phyloP scores from a whole-genome alignment of 2,888 invertebrate species.

The Lithophane semibrunnea region DNA sequence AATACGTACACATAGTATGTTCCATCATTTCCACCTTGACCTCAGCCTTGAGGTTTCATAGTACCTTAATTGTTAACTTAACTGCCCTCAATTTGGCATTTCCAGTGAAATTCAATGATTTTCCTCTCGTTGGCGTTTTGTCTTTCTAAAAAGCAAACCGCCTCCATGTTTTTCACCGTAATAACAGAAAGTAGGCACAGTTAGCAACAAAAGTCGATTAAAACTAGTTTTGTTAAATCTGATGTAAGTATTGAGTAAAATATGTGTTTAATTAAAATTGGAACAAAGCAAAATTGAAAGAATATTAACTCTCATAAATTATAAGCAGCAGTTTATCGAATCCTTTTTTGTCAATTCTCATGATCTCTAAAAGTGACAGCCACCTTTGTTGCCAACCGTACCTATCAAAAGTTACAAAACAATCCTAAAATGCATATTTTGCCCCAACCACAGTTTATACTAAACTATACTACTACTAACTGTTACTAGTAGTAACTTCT shows the following conservation, averaged over 20 bases:
- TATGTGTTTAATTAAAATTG: background rate
- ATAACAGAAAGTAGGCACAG: background rate
- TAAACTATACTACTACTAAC: too few species aligned
- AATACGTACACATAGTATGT: background rate
- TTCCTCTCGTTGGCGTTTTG: background rate
- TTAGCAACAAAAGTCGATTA: background rate
- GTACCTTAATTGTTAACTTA: background rate
- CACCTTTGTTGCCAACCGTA: background rate
- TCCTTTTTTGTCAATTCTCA: background rate
- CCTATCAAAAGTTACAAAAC: background rate
- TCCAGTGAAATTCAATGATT: background rate
- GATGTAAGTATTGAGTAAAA: background rate
- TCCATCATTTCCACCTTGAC: background rate
- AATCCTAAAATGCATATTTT: slow-evolving; percentile 15
- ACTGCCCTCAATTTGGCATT: background rate
- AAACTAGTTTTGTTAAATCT: background rate
- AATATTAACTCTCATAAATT: background rate
- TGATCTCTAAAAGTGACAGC: background rate
- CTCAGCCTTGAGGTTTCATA: background rate
- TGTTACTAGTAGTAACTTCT: slow-evolving; percentile 27
- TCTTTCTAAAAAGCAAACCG: background rate
- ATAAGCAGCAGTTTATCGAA: background rate
- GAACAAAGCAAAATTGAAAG: background rate
- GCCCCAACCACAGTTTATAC: slow-evolving; percentile 22
- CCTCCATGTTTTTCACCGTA: background rate